phyloP scores from a whole-genome alignment of 2,888 invertebrate genomes.

The Hirudinaria manillensis region DNA sequence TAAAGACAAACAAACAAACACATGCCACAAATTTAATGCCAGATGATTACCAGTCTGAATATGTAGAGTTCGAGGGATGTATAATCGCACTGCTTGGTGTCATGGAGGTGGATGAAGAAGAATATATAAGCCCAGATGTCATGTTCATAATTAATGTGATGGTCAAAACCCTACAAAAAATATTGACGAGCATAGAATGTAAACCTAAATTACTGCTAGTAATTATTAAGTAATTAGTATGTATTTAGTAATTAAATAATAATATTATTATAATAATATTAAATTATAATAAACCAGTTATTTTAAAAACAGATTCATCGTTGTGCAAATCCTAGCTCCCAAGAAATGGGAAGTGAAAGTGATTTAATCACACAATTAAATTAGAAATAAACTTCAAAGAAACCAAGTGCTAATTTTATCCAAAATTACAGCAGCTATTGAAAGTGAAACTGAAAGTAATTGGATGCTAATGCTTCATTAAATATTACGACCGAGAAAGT shows the following conservation, averaged over 20 bases:
- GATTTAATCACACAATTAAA: too few species aligned
- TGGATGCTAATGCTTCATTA: too few species aligned
- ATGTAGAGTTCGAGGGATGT: constrained; percentile 53
- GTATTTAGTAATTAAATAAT: neutral
- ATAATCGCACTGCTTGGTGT: constrained; percentile 53
- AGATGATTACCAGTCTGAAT: constrained; percentile 45
- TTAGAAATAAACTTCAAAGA: neutral
- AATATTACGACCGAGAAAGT: neutral
- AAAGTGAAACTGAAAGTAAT: too few species aligned
- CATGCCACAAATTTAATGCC: neutral
- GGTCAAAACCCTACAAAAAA: constrained; percentile 50
- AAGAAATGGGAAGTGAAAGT: too few species aligned
- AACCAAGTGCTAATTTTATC: neutral
- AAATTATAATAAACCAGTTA: neutral
- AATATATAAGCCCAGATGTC: constrained; percentile 56
- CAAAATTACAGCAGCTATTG: too few species aligned
- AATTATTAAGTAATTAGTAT: neutral
- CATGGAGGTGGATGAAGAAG: constrained; percentile 55
- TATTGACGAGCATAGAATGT: neutral
- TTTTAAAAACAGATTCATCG: too few species aligned
- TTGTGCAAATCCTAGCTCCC: too few species aligned
- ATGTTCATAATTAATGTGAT: constrained; percentile 53
- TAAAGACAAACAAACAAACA: too few species aligned
- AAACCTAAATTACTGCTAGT: neutral
- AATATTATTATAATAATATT: neutral